phyloP scores from a whole-genome alignment of 2,113 vertebrate genomes.

The Triplophysa rosa region DNA sequence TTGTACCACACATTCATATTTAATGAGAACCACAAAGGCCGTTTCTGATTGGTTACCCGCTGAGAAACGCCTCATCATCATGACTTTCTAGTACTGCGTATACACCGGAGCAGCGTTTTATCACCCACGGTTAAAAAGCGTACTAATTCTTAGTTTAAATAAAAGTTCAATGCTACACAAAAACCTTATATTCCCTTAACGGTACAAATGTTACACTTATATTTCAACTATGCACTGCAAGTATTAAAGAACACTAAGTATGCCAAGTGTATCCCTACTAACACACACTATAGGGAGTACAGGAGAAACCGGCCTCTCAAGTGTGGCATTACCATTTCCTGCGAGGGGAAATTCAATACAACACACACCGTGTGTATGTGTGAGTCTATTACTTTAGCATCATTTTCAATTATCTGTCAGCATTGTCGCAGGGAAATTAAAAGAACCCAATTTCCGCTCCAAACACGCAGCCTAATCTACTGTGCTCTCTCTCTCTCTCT shows the following conservation, averaged over 20 bases:
- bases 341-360: neutral
- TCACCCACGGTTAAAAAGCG: no score
- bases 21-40: no score
- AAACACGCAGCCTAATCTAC: neutral
- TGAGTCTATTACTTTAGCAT: slow-evolving; percentile 1
- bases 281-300: neutral
- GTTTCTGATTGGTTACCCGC: no score
- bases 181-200: neutral
- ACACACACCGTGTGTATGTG: slow-evolving; percentile 15
- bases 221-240: no score
- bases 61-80: no score
- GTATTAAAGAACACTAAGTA: neutral
- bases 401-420: slow-evolving; percentile 45
- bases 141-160: neutral
- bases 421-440: slow-evolving; percentile 38
- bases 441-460: slow-evolving; percentile 23
- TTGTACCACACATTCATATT: no score
- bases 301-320: neutral
- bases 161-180: neutral
- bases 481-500: neutral
- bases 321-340: slow-evolving; percentile 1
- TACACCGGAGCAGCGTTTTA: no score
- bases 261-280: no score
- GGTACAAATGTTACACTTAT: slow-evolving; percentile 8
- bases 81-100: neutral